Base-by-base conservation (phyloP, 2,113 vertebrate species). In the Polypterus senegalus region DNA sequence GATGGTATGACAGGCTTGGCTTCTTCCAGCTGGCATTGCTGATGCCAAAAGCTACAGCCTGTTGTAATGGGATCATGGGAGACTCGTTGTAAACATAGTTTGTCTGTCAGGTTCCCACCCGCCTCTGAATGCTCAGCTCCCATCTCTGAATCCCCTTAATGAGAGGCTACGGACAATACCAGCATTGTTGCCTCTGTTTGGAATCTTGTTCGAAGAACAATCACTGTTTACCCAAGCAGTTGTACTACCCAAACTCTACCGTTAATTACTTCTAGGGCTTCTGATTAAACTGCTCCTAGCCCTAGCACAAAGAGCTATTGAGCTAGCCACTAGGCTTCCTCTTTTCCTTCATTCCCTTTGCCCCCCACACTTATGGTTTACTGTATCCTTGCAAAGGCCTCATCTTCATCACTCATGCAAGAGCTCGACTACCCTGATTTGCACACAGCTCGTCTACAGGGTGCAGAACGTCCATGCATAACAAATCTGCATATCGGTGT, bases 221-320 rank as follows among this genome's bases (percentile, higher is more conserved):
- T 86, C 46, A 62, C 77, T 91, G 82, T 93, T 93, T 93, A 92
- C 85, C 79, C 84, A 88, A 87, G 83, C 83, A 82, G 77, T 80
- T 67, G 48, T 60, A 57, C 78, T 81, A 78, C 79, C 81, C 77
- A 74, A 82, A 83, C 74, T 74, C 82, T 78, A 79, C 61, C 69
- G 64, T 79, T 87, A 86, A 91, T 91, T 91, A 81, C 76, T 83
- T 80, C 65, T 79, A 77, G 78, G 82, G 79, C 72, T 71, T 79
- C 82, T 87, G 83, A 89, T 90, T 87, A 86, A 85, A 76, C 78
- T 77, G 76, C 73, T 87, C 77, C 77, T 67, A 51, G 68, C 79
- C 79, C 76, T 61, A 57, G 71, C 70, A 82, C 78, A 88, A 88
- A 89, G 81, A 71, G 61, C 77, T 75, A 74, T 78, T 81, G 78